Evolutionary conservation across 2,888 invertebrate species (phyloP).

Genomic region (Junonia oenone): DNA sequence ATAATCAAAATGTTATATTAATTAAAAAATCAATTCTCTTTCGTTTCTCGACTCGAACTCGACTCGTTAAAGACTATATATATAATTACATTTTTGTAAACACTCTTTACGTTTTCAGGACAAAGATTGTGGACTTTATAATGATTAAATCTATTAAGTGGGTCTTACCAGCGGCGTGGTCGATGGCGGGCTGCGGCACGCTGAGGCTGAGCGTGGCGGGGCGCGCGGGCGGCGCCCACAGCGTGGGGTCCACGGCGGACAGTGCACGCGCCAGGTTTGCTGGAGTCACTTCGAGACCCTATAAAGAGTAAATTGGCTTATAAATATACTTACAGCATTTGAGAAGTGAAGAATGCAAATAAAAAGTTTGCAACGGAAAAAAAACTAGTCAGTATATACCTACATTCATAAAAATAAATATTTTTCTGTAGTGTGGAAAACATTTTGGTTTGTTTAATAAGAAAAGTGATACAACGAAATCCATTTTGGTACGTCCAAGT

Average conservation of each 20-base stretch:
- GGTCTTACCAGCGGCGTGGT: slow-evolving; percentile 48
- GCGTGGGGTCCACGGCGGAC: slow-evolving; percentile 82
- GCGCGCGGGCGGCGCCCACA: slow-evolving; percentile 84
- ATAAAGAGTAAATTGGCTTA: slow-evolving; percentile 27
- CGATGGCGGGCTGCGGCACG: slow-evolving; percentile 75
- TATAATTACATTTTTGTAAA: too few relatives aligned
- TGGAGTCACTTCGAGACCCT: slow-evolving; percentile 82
- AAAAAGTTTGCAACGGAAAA: background rate
- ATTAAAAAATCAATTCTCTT: too few relatives aligned
- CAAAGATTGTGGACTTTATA: background rate
- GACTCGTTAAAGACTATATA: too few relatives aligned
- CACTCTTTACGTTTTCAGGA: too few relatives aligned
- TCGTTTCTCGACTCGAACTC: too few relatives aligned
- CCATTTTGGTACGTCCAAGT: too few relatives aligned
- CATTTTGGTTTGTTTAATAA: too few relatives aligned
- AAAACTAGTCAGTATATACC: background rate
- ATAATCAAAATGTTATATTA: too few relatives aligned
- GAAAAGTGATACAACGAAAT: too few relatives aligned
- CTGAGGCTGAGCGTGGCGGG: slow-evolving; percentile 85
- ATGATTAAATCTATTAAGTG: background rate
- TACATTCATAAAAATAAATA: background rate
- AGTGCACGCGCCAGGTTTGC: slow-evolving; percentile 81
- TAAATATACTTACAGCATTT: too few relatives aligned
- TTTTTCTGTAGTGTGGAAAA: background rate
- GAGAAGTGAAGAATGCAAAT: background rate